phyloP scores from a whole-genome alignment of 2,888 invertebrate genomes.

The Coecobrya sp. region DNA sequence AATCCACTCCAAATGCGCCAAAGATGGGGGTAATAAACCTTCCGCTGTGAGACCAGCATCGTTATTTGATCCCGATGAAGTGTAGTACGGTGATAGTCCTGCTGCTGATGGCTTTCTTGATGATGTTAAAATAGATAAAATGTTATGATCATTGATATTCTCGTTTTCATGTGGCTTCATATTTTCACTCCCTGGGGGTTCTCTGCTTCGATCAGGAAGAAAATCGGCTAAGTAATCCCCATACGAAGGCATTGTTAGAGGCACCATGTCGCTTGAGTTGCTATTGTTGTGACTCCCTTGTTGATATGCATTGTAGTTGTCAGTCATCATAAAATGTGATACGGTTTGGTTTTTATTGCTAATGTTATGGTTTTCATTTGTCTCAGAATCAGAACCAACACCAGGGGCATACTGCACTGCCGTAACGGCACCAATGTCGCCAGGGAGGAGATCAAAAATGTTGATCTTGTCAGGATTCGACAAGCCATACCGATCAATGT shows the following conservation, averaged over 20 bases:
- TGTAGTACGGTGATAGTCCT: not conserved
- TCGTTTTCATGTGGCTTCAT: conserved; percentile 36
- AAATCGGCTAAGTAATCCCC: conserved; percentile 81
- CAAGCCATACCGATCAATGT: conserved; percentile 32
- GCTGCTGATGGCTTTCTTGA: conserved; percentile 62
- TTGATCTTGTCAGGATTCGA: conserved; percentile 80
- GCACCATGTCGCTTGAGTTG: conserved; percentile 21
- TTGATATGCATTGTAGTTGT: conserved; percentile 23
- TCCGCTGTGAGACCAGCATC: not conserved
- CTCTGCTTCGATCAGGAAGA: conserved; percentile 79
- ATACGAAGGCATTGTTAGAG: conserved; percentile 36
- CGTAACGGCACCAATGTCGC: conserved; percentile 83
- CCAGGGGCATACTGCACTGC: conserved; percentile 83
- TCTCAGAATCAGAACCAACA: conserved; percentile 38
- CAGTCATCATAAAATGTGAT: conserved; percentile 24
- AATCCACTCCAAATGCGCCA: conserved; percentile 85
- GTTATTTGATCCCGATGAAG: not conserved
- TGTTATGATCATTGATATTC: conserved; percentile 64
- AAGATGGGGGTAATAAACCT: conserved; percentile 79
- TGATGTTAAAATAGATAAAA: conserved; percentile 71
- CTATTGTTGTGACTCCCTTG: conserved; percentile 23
- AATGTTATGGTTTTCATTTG: conserved; percentile 20
- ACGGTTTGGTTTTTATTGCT: conserved; percentile 25
- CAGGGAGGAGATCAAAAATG: conserved; percentile 86
- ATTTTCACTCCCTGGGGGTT: conserved; percentile 71